Percentiles rank a stretch among this genome's conserved stretches.
Conservation (phyloP, 2,113 vertebrate species). For the Pyxicephalus adspersus region DNA sequence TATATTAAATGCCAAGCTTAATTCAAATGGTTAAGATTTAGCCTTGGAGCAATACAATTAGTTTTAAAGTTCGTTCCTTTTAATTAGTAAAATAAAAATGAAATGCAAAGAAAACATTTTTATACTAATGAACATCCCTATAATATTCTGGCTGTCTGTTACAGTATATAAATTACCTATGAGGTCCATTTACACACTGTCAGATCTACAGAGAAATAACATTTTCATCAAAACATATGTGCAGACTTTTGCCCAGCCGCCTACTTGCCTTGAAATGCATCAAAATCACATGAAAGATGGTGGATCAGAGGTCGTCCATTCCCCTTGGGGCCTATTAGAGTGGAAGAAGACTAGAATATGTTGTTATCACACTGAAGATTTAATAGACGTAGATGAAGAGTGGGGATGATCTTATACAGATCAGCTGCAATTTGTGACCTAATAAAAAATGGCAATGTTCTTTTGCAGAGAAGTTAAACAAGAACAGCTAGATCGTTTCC, state of each 20-base stretch:
- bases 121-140: background rate
- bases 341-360: conserved; percentile 13
- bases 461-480: too few species aligned
- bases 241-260: background rate
- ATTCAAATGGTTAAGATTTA: too few species aligned
- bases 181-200: conserved; percentile 4
- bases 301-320: background rate
- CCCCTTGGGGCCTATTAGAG: conserved; percentile 24
- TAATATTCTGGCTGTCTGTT: background rate
- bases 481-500: background rate
- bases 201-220: background rate
- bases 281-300: conserved; percentile 25
- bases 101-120: background rate
- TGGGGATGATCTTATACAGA: background rate
- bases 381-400: background rate
- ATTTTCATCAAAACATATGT: conserved; percentile 5
- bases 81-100: background rate
- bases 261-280: conserved; percentile 25
- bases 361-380: conserved; percentile 16
- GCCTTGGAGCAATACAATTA: too few species aligned
- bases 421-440: conserved; percentile 7
- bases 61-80: background rate
- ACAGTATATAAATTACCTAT: background rate
- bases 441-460: background rate
- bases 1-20: too few species aligned